phyloP scores from a whole-genome alignment of 2,888 invertebrate species.

The Drosophila formosana region DNA sequence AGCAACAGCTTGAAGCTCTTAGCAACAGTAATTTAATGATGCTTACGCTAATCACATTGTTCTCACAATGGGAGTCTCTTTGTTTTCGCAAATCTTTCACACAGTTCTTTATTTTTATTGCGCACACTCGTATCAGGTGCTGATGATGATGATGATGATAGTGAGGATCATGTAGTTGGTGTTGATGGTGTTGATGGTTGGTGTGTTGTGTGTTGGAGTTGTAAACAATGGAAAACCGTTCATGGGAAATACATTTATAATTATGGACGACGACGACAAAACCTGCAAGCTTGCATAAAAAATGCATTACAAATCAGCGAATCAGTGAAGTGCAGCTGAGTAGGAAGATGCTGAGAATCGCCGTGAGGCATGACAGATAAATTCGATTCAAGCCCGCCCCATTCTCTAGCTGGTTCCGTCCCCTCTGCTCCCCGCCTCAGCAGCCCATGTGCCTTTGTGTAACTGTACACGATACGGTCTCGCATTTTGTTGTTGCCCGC shows the following conservation, averaged over 20 bases:
- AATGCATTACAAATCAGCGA: constrained; percentile 57
- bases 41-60: constrained; percentile 30
- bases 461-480: constrained; percentile 39
- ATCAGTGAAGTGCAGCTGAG: constrained; percentile 29
- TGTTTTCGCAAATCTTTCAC: constrained; percentile 47
- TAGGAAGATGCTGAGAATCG: constrained; percentile 39
- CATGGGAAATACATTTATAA: constrained; percentile 64
- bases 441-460: constrained; percentile 16
- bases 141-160: constrained; percentile 24
- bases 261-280: constrained; percentile 24
- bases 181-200: neutral
- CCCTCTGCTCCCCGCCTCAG: neutral
- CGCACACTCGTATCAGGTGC: constrained; percentile 48
- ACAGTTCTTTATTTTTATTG: constrained; percentile 55
- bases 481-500: constrained; percentile 8
- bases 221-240: constrained; percentile 60
- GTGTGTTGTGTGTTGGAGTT: constrained; percentile 29
- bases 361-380: constrained; percentile 40
- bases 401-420: constrained; percentile 1
- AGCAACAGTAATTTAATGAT: constrained; percentile 36
- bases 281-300: constrained; percentile 46
- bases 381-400: constrained; percentile 14
- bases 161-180: constrained; percentile 14
- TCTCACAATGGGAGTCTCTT: constrained; percentile 34
- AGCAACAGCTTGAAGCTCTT: constrained; percentile 15